These are phyloP conservation scores for Cydia amplana DNA, from an alignment of 1,140 invertebrate species.

Conservation along the genomic window DNA sequence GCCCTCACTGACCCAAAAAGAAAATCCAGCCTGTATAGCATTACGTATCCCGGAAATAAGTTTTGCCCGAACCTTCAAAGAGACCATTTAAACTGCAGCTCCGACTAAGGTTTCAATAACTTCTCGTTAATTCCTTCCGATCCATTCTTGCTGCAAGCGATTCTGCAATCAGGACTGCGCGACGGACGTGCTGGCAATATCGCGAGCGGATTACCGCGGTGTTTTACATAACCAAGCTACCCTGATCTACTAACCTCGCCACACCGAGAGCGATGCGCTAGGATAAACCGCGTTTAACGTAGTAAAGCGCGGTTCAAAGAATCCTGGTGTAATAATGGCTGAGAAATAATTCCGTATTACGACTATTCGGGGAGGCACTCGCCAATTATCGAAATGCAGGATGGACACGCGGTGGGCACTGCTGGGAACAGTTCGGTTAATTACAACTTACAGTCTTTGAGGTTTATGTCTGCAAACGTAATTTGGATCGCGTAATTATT, in stretches of 20 bases:
- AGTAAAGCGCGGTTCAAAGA: background rate
- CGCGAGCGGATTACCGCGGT: constrained; percentile 15
- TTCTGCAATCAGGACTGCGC: constrained; percentile 12
- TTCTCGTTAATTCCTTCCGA: constrained; percentile 15
- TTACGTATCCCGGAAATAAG: background rate
- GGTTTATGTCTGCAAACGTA: constrained; percentile 14
- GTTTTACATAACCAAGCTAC: background rate
- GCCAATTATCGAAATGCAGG: constrained; percentile 14
- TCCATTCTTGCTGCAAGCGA: constrained; percentile 21
- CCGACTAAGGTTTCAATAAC: constrained; percentile 9
- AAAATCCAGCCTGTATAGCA: no score
- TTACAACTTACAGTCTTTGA: constrained; percentile 1
- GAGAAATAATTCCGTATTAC: constrained; percentile 26
- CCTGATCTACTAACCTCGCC: background rate
- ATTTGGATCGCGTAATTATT: constrained; percentile 4
- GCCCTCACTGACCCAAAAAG: no score
- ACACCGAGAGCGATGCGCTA: background rate
- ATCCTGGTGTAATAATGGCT: constrained; percentile 12
- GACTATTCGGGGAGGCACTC: constrained; percentile 18
- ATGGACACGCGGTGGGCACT: background rate
- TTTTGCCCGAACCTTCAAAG: background rate
- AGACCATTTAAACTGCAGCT: background rate
- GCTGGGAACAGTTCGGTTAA: background rate
- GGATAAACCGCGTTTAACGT: background rate
- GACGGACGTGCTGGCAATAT: constrained; percentile 20